Evolutionary conservation across 2,888 invertebrate genomes (phyloP).

Genomic region (Standfussiana lucernea): DNA sequence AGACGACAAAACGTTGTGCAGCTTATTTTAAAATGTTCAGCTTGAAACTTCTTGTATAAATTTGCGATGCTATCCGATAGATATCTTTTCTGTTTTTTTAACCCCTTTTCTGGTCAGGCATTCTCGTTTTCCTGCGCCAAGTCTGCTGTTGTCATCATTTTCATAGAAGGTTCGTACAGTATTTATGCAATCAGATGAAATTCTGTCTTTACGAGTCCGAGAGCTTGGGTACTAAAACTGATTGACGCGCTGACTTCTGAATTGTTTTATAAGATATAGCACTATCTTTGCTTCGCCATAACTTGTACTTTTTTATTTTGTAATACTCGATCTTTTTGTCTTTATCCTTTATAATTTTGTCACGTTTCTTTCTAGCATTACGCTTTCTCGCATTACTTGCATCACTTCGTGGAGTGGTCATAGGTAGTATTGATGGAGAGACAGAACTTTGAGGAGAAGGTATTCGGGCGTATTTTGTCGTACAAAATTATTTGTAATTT

Average conservation of each 20-base stretch:
- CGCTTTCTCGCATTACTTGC: slow-evolving; percentile 31
- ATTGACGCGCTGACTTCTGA: neutral
- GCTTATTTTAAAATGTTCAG: slow-evolving; percentile 46
- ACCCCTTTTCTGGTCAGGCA: slow-evolving; percentile 64
- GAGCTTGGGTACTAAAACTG: slow-evolving; percentile 25
- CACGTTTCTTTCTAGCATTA: slow-evolving; percentile 40
- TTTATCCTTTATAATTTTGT: slow-evolving; percentile 38
- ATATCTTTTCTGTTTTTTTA: slow-evolving; percentile 68
- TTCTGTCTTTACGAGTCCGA: slow-evolving; percentile 11
- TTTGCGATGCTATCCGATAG: slow-evolving; percentile 63
- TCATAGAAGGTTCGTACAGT: slow-evolving; percentile 62
- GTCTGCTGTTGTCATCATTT: slow-evolving; percentile 67
- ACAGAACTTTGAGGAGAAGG: neutral
- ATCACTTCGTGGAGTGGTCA: slow-evolving; percentile 26
- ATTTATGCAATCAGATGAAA: slow-evolving; percentile 39
- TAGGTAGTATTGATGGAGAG: slow-evolving; percentile 28
- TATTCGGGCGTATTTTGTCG: too few species aligned
- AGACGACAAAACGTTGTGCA: slow-evolving; percentile 62
- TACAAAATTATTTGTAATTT: neutral
- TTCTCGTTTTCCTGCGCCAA: slow-evolving; percentile 68
- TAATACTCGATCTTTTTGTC: slow-evolving; percentile 45
- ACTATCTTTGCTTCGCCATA: slow-evolving; percentile 15
- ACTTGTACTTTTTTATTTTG: slow-evolving; percentile 28
- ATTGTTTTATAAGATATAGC: slow-evolving; percentile 43
- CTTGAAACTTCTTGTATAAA: slow-evolving; percentile 66